Evolutionary conservation across 2,888 invertebrate species (phyloP), one percentile per base, ranked within the genome.

Genomic region (Stenchaetothrips biformis): DNA sequence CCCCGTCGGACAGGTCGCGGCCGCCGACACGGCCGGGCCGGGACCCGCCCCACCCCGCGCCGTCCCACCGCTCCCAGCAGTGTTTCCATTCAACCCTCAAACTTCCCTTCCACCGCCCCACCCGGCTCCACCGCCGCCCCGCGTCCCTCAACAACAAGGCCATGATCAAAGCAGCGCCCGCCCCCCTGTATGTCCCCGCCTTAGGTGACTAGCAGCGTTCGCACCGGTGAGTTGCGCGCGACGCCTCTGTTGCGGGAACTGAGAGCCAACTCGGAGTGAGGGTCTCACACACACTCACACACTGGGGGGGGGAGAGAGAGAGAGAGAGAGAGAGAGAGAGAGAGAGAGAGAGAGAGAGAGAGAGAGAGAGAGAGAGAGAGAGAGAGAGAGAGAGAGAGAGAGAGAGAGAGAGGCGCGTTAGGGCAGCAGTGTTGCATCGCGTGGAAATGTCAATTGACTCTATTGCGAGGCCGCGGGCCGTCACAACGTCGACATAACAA

Each of bases 391-490:
- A 7, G 3, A 53, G 53, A 53, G 7, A 6, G 13, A 53, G 7
- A 9, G 13, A 49, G 8, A 49, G 13, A 49, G 13, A 49, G 7
- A 49, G 13, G 13, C 7, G 13, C 49, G 53, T 16, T 53, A 4
- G 9, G 53, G 18, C 8, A 53, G 53, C 53, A 11, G 25, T 37
- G 37, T 37, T 37, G 37, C 37, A 1, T 1, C 2, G 37, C 37
- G 67, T 25, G 67, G 67, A 74, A 74, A 74, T 74, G 67, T 74
- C 67, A 74, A 74, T 74, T 74, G 67, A 74, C 67, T 74, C 67
- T 74, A 21, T 74, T 74, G 7, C 67, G 67, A 25, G 67, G 67
- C 21, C 67, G 11, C 67, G 7, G 21, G 67, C 67, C 67, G 25
- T 25, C 67, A 74, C 11, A 21, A 74, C 67, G 67, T 21, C 25